Evolutionary conservation across 1,140 invertebrate species (phyloP), one percentile per base, ranked within the genome.

Genomic region (Leptinotarsa defecta): DNA sequence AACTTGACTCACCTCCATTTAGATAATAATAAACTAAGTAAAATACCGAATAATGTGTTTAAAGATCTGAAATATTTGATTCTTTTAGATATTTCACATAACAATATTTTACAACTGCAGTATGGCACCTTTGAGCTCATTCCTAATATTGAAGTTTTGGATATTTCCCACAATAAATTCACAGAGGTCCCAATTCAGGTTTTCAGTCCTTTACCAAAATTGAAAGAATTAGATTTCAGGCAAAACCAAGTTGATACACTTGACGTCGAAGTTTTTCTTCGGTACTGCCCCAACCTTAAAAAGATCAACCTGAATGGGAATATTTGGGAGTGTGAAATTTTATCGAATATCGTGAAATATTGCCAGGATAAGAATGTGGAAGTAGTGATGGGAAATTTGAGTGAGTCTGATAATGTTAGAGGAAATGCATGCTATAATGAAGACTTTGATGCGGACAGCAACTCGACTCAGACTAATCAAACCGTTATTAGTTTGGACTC

Each of bases 81-180:
- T 15, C n/a, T 57, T 15, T 19, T 57, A n/a, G 52, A 57, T 19
- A 57, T 57, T 57, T 57, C 52, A 57, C 52, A 57, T 57, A 57
- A 57, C 52, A 57, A 57, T 57, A 57, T 57, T n/a, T 57, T 19
- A 15, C 52, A 57, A 19, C n/a, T 57, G 4, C 52, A 57, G n/a
- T 57, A 57, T 57, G 52, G 52, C 13, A 57, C 17, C 1, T 57
- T 57, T 15, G 52, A 57, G 1, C 15, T 17, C n/a, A 8, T 57
- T 57, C 15, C 15, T 19, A 57, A 57, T 15, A 17, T 57, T 17
- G 15, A 57, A 19, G 2, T 17, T 57, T 57, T 57, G 3, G n/a
- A 57, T 57, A 19, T 57, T n/a, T 57, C 52, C n/a, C 52, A 57
- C n/a, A 57, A 57, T 3, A 57, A 57, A 57, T 57, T 57, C n/a